Evolutionary conservation across 2,797 vertebrate genomes (phyloP).

Genomic region (Notolepis coatsorum): DNA sequence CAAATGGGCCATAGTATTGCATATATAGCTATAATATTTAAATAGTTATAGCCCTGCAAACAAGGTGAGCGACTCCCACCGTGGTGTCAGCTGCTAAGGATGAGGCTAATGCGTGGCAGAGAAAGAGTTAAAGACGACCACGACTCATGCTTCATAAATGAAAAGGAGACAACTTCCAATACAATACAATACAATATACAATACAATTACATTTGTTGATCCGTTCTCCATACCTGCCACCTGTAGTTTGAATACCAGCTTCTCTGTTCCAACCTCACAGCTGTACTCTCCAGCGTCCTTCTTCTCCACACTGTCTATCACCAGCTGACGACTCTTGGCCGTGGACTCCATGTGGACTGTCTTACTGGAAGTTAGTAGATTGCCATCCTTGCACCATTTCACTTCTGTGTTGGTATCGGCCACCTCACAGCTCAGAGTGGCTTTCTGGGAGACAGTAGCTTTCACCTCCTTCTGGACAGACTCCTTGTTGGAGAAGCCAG

Average conservation of each 20-base stretch:
- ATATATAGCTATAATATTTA: no score
- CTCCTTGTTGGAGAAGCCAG: constrained; percentile 77
- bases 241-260: constrained; percentile 76
- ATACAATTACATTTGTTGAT: no score
- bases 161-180: no score
- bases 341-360: constrained; percentile 72
- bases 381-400: constrained; percentile 85
- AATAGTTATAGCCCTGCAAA: no score
- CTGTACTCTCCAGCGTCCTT: constrained; percentile 83
- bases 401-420: constrained; percentile 78
- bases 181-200: no score
- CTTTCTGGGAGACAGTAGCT: constrained; percentile 63
- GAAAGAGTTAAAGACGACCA: no score
- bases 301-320: constrained; percentile 78
- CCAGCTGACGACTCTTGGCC: constrained; percentile 72
- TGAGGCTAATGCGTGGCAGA: no score
- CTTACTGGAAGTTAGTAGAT: constrained; percentile 71
- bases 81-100: no score
- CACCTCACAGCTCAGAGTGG: constrained; percentile 81
- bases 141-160: no score
- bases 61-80: no score
- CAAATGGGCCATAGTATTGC: no score
- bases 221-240: no score
- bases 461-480: constrained; percentile 77
- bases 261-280: constrained; percentile 82